Base-by-base conservation (phyloP, 2,113 vertebrate genomes). In the Cheirogaleus medius region DNA sequence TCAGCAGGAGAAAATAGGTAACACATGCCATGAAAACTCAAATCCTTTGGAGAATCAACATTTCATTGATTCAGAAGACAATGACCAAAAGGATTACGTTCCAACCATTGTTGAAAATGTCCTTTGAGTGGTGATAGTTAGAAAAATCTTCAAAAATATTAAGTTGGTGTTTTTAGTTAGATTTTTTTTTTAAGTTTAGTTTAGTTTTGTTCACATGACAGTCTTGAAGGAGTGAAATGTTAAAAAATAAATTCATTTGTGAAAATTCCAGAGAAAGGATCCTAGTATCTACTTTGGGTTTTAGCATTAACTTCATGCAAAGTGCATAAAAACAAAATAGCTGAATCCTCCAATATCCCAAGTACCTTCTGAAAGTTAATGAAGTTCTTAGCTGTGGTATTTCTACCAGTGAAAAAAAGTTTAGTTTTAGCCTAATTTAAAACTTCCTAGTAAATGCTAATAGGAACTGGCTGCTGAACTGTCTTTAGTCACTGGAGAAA, bases 61-160 rank as follows among this genome's bases (percentile, higher is more conserved):
- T 91, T 97, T 98, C 60, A 39, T 95, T 89, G 97, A 97, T 47
- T 97, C 98, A 3, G 98, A 98, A 95, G 95, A 95, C 90, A 95
- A 17, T 0, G 92, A 98, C 97, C 97, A 97, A 83, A 98, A 98
- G 97, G 95, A 97, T 92, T 86, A 47, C 13, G 60, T 42, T 73
- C 97, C 98, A 44, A 98, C 60, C 54, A 1, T 88, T 78, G 94
- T 93, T 95, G 93, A 97, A 93, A 95, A 97, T 83, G 96, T 96
- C 91, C 97, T 98, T 68, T 98, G 95, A 99, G 80, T 97, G 80
- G 86, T 15, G 87, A 54, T 39, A 97, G 82, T 92, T 82, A 73
- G 82, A 92, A 91, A 85, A 90, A 66, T 73, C 92, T 87, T 90
- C 94, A 37, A 64, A 76, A 87, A 87, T 58, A 74, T 63, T 63